These are phyloP conservation scores for Arrhamphus sclerolepis DNA, from an alignment of 2,797 vertebrate genomes.

Conservation along the genomic window DNA sequence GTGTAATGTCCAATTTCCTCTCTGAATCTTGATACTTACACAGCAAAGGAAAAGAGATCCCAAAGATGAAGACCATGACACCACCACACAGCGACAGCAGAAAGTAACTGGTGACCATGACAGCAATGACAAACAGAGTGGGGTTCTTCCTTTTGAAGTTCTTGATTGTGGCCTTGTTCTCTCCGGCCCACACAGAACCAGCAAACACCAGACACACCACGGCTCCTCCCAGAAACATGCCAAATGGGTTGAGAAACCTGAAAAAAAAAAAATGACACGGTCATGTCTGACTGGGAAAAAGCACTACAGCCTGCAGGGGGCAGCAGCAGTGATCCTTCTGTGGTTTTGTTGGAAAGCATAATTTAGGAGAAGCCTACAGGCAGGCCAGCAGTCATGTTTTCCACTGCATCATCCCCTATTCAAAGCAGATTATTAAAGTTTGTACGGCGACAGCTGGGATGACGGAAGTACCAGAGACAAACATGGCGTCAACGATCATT, in stretches of 20 bases:
- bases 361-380: conserved; percentile 12
- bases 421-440: neutral
- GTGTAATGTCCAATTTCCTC: no score
- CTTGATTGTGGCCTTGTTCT: conserved; percentile 90
- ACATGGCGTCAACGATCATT: no score
- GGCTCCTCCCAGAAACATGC: conserved; percentile 90
- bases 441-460: neutral
- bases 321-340: conserved; percentile 2
- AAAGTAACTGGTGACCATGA: conserved; percentile 93
- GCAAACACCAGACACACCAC: conserved; percentile 92
- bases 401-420: conserved; percentile 31
- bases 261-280: neutral
- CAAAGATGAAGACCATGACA: conserved; percentile 96
- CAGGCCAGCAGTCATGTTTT: conserved; percentile 40
- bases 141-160: conserved; percentile 94
- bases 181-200: conserved; percentile 92
- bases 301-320: conserved; percentile 63
- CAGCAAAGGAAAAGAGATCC: conserved; percentile 93
- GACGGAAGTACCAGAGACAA: no score
- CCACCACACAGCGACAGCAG: conserved; percentile 92
- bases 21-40: conserved; percentile 81
- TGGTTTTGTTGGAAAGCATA: conserved; percentile 7
- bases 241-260: conserved; percentile 93
- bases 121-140: conserved; percentile 84
- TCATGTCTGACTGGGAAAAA: conserved; percentile 21